phyloP scores from a whole-genome alignment of 2,888 invertebrate genomes.

The Drosophila pullipes region DNA sequence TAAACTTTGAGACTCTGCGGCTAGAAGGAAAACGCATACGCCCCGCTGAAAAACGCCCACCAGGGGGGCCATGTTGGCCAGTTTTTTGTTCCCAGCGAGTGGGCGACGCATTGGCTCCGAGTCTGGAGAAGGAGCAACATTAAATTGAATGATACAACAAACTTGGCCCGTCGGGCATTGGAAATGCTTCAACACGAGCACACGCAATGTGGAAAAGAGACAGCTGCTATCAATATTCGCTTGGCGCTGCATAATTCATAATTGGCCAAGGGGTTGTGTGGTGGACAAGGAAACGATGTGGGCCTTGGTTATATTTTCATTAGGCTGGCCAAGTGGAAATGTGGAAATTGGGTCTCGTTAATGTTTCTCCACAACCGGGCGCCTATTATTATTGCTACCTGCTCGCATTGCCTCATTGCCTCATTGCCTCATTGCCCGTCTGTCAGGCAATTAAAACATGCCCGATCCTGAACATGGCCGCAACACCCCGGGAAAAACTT shows the following conservation, averaged over 20 bases:
- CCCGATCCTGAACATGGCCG: conserved; percentile 55
- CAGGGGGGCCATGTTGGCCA: background rate
- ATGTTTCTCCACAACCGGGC: conserved; percentile 28
- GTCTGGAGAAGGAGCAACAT: conserved; percentile 19
- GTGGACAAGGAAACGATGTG: conserved; percentile 1
- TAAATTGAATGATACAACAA: conserved; percentile 70
- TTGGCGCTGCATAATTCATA: conserved; percentile 60
- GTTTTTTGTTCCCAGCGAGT: conserved; percentile 25
- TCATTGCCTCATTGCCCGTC: conserved; percentile 39
- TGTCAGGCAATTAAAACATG: conserved; percentile 65
- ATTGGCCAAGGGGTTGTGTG: conserved; percentile 21
- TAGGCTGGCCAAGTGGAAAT: conserved; percentile 25
- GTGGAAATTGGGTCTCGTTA: conserved; percentile 41
- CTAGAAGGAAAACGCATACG: conserved; percentile 52
- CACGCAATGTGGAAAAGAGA: conserved; percentile 61
- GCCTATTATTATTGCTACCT: conserved; percentile 60
- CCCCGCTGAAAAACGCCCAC: conserved; percentile 50
- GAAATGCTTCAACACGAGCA: conserved; percentile 8
- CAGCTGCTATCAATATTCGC: conserved; percentile 58
- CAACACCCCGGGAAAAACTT: conserved; percentile 36
- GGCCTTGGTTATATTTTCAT: conserved; percentile 66
- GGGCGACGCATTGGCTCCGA: conserved; percentile 11
- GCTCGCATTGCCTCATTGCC: conserved; percentile 34
- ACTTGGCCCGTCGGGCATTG: conserved; percentile 32
- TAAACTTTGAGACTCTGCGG: conserved; percentile 64